These are phyloP conservation scores for Amniataba percoides DNA, from an alignment of 2,797 vertebrate species.

Conservation along the genomic window DNA sequence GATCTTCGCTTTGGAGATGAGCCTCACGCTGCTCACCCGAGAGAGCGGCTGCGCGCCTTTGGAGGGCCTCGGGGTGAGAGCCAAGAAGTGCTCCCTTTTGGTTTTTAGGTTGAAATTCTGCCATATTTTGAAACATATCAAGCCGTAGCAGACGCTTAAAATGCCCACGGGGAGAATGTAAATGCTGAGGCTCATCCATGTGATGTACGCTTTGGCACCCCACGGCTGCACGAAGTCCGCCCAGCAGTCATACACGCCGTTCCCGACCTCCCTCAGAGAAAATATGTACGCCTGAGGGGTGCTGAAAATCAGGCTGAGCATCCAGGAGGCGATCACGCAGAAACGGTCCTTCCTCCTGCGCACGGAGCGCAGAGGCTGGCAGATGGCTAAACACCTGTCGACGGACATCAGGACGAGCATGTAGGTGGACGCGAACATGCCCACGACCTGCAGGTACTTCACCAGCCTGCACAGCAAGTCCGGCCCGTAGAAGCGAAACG, in stretches of 20 bases:
- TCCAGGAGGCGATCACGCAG: slow-evolving; percentile 93
- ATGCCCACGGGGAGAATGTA: slow-evolving; percentile 95
- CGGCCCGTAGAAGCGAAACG: slow-evolving; percentile 96
- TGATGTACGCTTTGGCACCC: slow-evolving; percentile 96
- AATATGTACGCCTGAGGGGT: slow-evolving; percentile 96
- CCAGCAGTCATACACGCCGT: slow-evolving; percentile 96
- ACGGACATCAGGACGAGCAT: slow-evolving; percentile 98
- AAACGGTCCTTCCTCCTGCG: slow-evolving; percentile 89
- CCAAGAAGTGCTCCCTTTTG: slow-evolving; percentile 76
- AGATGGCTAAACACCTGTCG: slow-evolving; percentile 96
- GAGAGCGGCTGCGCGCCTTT: slow-evolving; percentile 80
- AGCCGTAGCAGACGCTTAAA: slow-evolving; percentile 92
- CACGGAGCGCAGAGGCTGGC: slow-evolving; percentile 92
- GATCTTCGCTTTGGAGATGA: slow-evolving; percentile 98
- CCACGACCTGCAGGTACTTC: slow-evolving; percentile 97
- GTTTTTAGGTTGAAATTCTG: slow-evolving; percentile 96
- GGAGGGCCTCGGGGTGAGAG: slow-evolving; percentile 72
- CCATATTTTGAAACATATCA: slow-evolving; percentile 99
- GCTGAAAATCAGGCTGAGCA: slow-evolving; percentile 94
- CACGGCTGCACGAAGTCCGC: slow-evolving; percentile 95
- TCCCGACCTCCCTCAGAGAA: slow-evolving; percentile 90
- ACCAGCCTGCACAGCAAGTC: slow-evolving; percentile 94
- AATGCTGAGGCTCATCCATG: slow-evolving; percentile 96
- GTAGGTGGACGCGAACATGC: slow-evolving; percentile 99
- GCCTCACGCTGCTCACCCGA: slow-evolving; percentile 94